Conservation (phyloP, 2,797 vertebrate species). For the Mormyrus hasselquistii region DNA sequence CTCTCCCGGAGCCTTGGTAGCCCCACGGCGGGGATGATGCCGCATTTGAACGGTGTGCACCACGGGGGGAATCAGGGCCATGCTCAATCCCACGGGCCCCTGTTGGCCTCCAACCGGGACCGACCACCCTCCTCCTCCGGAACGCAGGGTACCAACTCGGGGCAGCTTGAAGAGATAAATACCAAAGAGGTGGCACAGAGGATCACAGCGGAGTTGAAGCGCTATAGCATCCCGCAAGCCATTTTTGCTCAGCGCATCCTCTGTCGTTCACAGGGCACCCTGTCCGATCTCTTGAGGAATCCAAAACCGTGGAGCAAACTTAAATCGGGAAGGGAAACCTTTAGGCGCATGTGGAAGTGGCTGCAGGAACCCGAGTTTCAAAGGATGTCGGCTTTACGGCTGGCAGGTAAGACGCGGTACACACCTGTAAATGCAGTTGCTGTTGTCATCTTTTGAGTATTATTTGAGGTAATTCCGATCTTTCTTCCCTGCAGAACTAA, state of each 20-base stretch:
- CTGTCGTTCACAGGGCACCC: constrained; percentile 93
- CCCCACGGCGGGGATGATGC: constrained; percentile 78
- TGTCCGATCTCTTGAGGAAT: constrained; percentile 95
- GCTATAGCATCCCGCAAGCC: constrained; percentile 97
- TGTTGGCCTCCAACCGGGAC: constrained; percentile 73
- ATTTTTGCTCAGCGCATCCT: constrained; percentile 96
- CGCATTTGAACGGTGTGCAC: constrained; percentile 86
- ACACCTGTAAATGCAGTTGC: neutral
- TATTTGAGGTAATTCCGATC: neutral
- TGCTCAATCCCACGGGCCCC: constrained; percentile 76
- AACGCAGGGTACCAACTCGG: constrained; percentile 69
- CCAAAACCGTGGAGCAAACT: constrained; percentile 99
- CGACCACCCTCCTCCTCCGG: constrained; percentile 82
- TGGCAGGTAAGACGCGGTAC: constrained; percentile 77
- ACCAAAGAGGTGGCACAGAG: constrained; percentile 94
- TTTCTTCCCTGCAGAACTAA: neutral
- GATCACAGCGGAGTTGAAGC: constrained; percentile 94
- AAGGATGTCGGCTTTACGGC: constrained; percentile 90
- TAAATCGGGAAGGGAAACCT: constrained; percentile 95
- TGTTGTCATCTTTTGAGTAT: neutral
- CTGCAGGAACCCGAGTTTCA: constrained; percentile 98
- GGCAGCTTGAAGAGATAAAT: constrained; percentile 93
- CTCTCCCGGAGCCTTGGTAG: constrained; percentile 80
- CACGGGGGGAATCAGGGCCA: constrained; percentile 68
- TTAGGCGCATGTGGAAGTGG: constrained; percentile 98